These are phyloP conservation scores for Aradophagus sp. DNA, from an alignment of 1,140 invertebrate species.

Conservation along the genomic window DNA sequence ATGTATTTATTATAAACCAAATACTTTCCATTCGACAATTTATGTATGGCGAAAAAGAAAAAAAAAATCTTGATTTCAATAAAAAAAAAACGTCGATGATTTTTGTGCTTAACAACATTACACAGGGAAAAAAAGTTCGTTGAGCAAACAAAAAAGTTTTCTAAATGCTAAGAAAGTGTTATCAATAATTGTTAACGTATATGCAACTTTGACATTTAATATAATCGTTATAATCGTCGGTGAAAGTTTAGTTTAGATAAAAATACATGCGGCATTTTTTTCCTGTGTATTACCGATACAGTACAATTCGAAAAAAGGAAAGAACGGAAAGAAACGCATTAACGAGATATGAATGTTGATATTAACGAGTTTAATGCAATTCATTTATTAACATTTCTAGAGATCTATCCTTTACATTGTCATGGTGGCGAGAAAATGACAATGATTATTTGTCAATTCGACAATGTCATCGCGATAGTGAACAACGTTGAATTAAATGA, in stretches of 20 bases:
- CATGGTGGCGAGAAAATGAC: neutral
- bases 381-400: constrained; percentile 40
- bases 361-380: constrained; percentile 39
- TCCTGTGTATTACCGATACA: constrained; percentile 17
- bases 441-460: neutral
- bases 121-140: constrained; percentile 1
- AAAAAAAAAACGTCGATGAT: neutral
- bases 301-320: constrained; percentile 31
- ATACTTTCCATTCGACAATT: constrained; percentile 12
- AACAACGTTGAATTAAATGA: constrained; percentile 7
- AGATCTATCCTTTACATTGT: constrained; percentile 22
- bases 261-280: too few species aligned
- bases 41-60: neutral
- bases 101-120: constrained; percentile 1
- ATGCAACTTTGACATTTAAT: too few species aligned
- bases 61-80: neutral
- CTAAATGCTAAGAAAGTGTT: too few species aligned
- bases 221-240: too few species aligned
- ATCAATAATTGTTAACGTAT: too few species aligned
- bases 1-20: constrained; percentile 8
- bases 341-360: constrained; percentile 39
- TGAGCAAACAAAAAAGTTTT: too few species aligned
- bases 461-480: neutral
- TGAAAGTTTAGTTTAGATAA: too few species aligned
- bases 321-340: too few species aligned